Evolutionary conservation across 2,797 vertebrate species (phyloP), one percentile per base, ranked within the genome.

Genomic region (Vireo griseus): DNA sequence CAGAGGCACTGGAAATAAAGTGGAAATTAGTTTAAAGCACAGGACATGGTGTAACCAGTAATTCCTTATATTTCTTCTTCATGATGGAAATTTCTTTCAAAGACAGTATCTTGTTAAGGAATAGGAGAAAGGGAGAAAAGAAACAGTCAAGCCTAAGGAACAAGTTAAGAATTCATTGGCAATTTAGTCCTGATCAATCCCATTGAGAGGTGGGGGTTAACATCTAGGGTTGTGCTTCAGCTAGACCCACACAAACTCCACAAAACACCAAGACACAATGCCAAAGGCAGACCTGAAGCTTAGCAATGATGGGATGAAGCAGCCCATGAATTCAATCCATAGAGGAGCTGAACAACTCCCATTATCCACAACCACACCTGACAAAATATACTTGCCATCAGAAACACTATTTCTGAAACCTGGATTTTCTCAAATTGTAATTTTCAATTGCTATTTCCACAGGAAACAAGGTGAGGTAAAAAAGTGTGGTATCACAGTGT

Each of bases 81-180:
- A 61, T 40, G 39, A 66, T 4, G 51, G 63, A 86, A 42, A 90
- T n/a, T 65, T 83, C 74, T 92, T 89, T 95, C 92, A 86, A 94
- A 69, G 4, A 31, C 16, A 45, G 31, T 51, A 40, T 25, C 71
- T 92, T 77, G 58, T 87, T 90, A 69, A 33, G 45, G 13, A 88
- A 47, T 21, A 17, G 18, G 20, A 80, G 25, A 52, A 2, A 65
- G 19, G 5, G 57, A 40, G 39, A 8, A 62, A 71, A 7, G 31
- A 54, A 82, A 72, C 3, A 84, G 13, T 22, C 28, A 84, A 74
- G 33, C 13, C 33, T 65, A 62, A 80, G 22, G 4, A 52, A 19
- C 21, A 54, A 78, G 24, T 6, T 18, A 71, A 18, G 17, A 55
- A 48, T 33, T 54, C 28, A 71, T 0, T 74, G 24, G 19, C 29